These are phyloP conservation scores for Atta texana DNA, from an alignment of 1,140 invertebrate species.

Conservation along the genomic window DNA sequence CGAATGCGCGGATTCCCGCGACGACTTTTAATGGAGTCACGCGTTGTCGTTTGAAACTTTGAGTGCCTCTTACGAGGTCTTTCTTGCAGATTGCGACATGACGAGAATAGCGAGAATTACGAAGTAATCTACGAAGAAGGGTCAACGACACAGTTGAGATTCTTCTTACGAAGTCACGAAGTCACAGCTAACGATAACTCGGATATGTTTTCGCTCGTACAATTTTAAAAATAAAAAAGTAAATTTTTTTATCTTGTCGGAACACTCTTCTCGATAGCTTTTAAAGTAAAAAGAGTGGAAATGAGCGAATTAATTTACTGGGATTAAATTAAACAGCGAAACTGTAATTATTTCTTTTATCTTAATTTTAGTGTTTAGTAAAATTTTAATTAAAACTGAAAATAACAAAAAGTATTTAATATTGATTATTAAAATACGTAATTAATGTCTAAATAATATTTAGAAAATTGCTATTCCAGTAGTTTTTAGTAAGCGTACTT, in stretches of 20 bases:
- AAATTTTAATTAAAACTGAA: neutral
- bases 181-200: neutral
- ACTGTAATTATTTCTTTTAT: neutral
- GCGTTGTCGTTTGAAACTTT: constrained; percentile 53
- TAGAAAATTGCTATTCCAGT: neutral
- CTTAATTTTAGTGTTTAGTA: neutral
- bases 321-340: neutral
- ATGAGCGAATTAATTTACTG: constrained; percentile 6
- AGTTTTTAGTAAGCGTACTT: too few relatives aligned
- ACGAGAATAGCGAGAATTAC: constrained; percentile 40
- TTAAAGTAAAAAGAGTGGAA: neutral
- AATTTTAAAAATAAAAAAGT: neutral
- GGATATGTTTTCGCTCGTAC: neutral
- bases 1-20: constrained; percentile 20
- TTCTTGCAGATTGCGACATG: constrained; percentile 42
- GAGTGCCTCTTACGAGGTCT: constrained; percentile 40
- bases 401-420: neutral
- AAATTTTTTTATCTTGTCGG: neutral
- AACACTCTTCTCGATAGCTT: neutral
- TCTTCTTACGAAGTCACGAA: constrained; percentile 23
- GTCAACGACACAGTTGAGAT: constrained; percentile 10
- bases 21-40: constrained; percentile 52
- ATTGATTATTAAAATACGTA: neutral
- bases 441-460: neutral
- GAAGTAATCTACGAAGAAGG: constrained; percentile 37